Conservation (phyloP, 2,888 invertebrate species). For the Caenorhabditis sulstoni region DNA sequence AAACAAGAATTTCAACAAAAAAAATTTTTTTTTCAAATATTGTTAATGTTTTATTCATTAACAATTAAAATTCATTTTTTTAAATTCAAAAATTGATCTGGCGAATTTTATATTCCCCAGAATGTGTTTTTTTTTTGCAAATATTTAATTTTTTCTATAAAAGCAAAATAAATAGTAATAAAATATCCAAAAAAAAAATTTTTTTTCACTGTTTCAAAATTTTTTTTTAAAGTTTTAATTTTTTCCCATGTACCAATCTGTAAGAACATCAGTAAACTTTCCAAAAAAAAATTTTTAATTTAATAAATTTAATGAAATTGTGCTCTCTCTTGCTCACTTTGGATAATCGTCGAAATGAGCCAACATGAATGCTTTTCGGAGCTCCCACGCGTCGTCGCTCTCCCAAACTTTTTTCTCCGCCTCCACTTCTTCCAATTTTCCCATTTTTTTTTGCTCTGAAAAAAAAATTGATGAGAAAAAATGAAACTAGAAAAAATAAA, state of each 20-base stretch:
- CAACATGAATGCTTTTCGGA: constrained; percentile 63
- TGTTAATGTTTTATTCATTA: no score
- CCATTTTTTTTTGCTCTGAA: constrained; percentile 18
- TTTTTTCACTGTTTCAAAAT: background rate
- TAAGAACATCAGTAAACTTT: no score
- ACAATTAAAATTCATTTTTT: no score
- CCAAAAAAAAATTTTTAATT: constrained; percentile 6
- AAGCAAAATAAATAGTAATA: no score
- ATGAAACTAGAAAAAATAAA: background rate
- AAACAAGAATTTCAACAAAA: background rate
- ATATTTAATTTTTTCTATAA: no score
- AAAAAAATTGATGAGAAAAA: no score
- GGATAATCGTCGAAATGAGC: constrained; percentile 65
- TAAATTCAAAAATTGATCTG: no score
- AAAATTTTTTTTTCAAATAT: no score
- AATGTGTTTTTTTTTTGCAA: no score
- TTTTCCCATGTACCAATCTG: no score
- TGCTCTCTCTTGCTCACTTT: constrained; percentile 30
- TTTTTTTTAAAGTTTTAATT: background rate
- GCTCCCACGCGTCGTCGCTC: constrained; percentile 64
- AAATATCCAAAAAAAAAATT: no score
- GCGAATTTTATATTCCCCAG: no score
- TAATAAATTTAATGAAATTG: background rate
- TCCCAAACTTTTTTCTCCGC: constrained; percentile 63
- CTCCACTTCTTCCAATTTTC: constrained; percentile 59